Conservation (phyloP, 2,113 vertebrate genomes). For the Loxodonta africana region DNA sequence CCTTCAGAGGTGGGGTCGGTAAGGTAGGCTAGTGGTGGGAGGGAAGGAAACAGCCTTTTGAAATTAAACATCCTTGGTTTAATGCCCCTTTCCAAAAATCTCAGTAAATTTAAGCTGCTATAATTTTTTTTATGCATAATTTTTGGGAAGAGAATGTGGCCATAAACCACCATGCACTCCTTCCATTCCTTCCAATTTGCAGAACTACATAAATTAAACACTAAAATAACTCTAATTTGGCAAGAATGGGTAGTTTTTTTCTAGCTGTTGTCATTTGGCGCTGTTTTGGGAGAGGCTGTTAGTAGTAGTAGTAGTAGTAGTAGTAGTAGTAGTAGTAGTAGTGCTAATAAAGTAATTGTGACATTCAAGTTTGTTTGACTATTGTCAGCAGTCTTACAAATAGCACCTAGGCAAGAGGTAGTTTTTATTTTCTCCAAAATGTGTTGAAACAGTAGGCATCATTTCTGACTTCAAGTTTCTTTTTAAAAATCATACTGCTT, state of each 20-base stretch:
- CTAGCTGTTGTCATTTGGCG: background rate
- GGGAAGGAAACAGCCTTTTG: background rate
- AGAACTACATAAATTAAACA: background rate
- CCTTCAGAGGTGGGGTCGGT: background rate
- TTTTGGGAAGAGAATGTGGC: background rate
- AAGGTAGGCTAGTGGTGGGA: rapidly evolving
- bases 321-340: background rate
- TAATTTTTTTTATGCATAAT: background rate
- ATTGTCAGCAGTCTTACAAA: background rate
- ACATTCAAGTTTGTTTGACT: background rate
- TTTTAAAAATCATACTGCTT: background rate
- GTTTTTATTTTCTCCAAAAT: background rate
- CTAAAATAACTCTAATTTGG: background rate
- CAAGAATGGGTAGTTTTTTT: background rate
- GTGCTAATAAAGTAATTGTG: background rate
- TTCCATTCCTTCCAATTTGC: background rate
- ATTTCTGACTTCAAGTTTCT: background rate
- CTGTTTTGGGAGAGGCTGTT: background rate
- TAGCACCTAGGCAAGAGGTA: background rate
- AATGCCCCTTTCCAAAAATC: background rate
- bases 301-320: background rate
- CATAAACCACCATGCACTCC: background rate
- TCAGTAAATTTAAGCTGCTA: background rate
- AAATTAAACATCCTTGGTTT: background rate
- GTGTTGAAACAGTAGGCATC: background rate